Base-by-base conservation (phyloP, 1,140 invertebrate genomes). In the Drosophila tsacasi region DNA sequence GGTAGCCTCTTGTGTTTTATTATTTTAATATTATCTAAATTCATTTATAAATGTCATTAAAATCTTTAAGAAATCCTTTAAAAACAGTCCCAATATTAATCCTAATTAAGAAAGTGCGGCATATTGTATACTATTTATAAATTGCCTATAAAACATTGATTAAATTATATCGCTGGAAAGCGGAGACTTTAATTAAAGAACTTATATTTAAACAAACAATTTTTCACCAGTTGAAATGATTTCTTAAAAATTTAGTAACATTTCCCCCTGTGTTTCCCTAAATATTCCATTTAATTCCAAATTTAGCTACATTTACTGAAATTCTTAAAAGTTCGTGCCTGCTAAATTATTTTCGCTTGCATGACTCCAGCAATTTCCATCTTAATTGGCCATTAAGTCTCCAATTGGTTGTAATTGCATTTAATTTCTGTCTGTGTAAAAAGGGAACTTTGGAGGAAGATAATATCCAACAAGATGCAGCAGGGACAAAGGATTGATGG, bases 401-500 rank as follows among this genome's bases (percentile, higher is more conserved):
- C 62, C 37, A 42, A 66, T 60, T 61, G 57, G 17, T 15, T n/a
- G 39, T 65, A 49, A 67, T 61, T 61, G 30, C 44, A 23, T 27
- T 49, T 32, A 50, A 42, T 42, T 65, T 67, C 40, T 63, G 59
- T 4, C 42, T 49, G 57, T 67, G 66, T 65, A 69, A 25, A 25
- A 39, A 10, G 32, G 27, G 21, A 71, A 58, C 35, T 32, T 13
- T 8, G 2, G 7, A 55, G 30, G 60, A 69, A 69, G 49, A 44
- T 32, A 25, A 54, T 21, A 47, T 47, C 7, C 46, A 23, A 15
- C 17, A 57, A 32, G 47, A 23, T 13, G 35, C 37, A 37, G 49
- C 30, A 46, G 49, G 50, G 35, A 65, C 67, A 55, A 71, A 71
- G 63, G 63, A 55, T 55, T 67, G 30, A 54, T 54, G 47, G 30